phyloP scores from a whole-genome alignment of 2,797 vertebrate species.

The Melanotaenia pygmaea region DNA sequence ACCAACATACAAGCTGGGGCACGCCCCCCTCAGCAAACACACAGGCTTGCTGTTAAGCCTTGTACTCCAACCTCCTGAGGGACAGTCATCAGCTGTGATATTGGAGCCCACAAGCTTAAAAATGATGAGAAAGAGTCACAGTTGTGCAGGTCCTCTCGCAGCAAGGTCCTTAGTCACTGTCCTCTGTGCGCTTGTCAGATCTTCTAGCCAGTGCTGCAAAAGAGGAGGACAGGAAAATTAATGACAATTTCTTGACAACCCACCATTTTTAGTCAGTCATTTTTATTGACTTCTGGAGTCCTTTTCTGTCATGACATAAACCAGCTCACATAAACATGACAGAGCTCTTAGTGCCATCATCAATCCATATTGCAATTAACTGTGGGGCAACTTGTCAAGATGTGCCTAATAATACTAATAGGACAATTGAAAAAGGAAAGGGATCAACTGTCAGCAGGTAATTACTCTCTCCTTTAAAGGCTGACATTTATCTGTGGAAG shows the following conservation, averaged over 20 bases:
- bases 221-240: constrained; percentile 73
- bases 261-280: constrained; percentile 67
- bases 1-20: constrained; percentile 77
- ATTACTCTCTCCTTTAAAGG: constrained; percentile 33
- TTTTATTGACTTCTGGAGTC: constrained; percentile 74
- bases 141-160: constrained; percentile 49
- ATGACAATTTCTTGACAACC: constrained; percentile 66
- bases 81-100: constrained; percentile 76
- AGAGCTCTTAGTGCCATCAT: constrained; percentile 61
- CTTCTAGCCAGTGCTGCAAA: constrained; percentile 78
- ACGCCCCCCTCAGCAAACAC: constrained; percentile 57
- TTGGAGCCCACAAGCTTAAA: constrained; percentile 48
- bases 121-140: constrained; percentile 40
- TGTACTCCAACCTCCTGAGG: constrained; percentile 66
- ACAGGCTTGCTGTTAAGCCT: constrained; percentile 70
- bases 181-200: constrained; percentile 62
- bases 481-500: constrained; percentile 24
- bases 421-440: constrained; percentile 39
- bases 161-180: constrained; percentile 71
- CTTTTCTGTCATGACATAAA: constrained; percentile 70
- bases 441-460: constrained; percentile 29
- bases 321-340: constrained; percentile 75
- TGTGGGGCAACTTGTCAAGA: constrained; percentile 53
- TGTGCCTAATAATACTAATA: constrained; percentile 45
- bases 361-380: constrained; percentile 66